Conservation (phyloP, 2,113 vertebrate species). For the Phyllostomus hastatus region DNA sequence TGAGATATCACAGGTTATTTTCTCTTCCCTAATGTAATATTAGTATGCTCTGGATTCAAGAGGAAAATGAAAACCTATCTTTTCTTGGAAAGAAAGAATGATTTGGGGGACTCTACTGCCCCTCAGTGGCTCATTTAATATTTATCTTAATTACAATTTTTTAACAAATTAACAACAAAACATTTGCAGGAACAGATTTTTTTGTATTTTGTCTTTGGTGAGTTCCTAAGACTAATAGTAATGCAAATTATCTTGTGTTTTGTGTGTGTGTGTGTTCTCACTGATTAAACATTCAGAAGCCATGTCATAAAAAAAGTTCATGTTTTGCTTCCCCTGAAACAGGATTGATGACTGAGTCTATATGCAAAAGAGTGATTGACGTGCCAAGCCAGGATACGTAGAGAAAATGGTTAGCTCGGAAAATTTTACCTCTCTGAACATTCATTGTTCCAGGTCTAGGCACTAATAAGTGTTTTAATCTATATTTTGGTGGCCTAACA, state of each 20-base stretch:
- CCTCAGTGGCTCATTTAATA: conserved; percentile 28
- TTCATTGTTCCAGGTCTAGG: not conserved
- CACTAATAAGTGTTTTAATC: not conserved
- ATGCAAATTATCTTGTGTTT: not conserved
- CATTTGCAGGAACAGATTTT: not conserved
- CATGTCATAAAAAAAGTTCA: not conserved
- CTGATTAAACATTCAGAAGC: not conserved
- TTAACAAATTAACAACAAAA: not conserved
- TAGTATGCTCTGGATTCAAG: not conserved
- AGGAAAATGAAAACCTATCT: not conserved
- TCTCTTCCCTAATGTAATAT: not conserved
- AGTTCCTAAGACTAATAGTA: not conserved
- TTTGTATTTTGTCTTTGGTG: not conserved
- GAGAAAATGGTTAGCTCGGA: not conserved
- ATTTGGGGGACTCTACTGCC: not conserved
- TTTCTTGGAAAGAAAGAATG: not conserved
- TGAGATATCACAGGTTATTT: not conserved
- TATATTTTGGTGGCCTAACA: not conserved
- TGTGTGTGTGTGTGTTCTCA: not conserved
- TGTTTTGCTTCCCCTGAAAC: not conserved
- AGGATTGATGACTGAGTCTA: not conserved
- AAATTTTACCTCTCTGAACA: not conserved
- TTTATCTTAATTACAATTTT: not conserved
- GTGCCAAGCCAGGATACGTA: not conserved
- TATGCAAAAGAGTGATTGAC: not conserved